Percentiles rank a stretch among this genome's conserved stretches.
Evolutionary conservation across 1,140 invertebrate species (phyloP).

Genomic region (Cydia fagiglandana): DNA sequence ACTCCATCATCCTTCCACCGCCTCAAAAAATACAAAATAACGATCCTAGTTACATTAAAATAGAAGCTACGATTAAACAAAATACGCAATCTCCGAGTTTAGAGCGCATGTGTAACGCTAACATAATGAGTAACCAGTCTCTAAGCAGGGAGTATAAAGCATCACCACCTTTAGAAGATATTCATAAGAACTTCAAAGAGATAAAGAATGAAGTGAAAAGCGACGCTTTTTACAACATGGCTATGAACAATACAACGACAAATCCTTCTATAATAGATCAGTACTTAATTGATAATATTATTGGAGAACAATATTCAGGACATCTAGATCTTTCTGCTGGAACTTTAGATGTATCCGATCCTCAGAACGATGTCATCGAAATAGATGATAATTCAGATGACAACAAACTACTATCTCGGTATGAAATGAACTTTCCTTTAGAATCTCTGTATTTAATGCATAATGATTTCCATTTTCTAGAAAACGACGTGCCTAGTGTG

Average conservation of each 20-base stretch:
- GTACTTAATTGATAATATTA: constrained; percentile 70
- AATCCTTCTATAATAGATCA: constrained; percentile 67
- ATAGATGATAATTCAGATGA: constrained; percentile 77
- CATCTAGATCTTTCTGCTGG: constrained; percentile 64
- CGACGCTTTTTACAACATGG: constrained; percentile 65
- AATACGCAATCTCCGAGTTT: constrained; percentile 72
- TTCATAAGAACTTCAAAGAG: constrained; percentile 70
- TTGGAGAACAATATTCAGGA: constrained; percentile 65
- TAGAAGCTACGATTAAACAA: constrained; percentile 71
- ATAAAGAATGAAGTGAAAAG: constrained; percentile 76
- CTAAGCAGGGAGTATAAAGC: constrained; percentile 70
- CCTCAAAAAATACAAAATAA: constrained; percentile 63
- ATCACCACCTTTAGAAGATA: constrained; percentile 70
- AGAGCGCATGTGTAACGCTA: constrained; percentile 71
- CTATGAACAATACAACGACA: constrained; percentile 50
- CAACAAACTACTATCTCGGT: constrained; percentile 68
- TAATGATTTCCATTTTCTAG: constrained; percentile 73
- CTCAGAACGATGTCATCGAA: constrained; percentile 70
- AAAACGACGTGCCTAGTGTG: constrained; percentile 60
- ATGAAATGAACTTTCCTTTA: constrained; percentile 71
- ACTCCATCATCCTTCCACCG: constrained; percentile 59
- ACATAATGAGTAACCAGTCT: constrained; percentile 58
- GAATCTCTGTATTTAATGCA: constrained; percentile 73
- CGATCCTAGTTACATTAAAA: constrained; percentile 72
- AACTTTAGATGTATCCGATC: constrained; percentile 54